Evolutionary conservation across 2,888 invertebrate species (phyloP).

Genomic region (Lacanobia oleracea): DNA sequence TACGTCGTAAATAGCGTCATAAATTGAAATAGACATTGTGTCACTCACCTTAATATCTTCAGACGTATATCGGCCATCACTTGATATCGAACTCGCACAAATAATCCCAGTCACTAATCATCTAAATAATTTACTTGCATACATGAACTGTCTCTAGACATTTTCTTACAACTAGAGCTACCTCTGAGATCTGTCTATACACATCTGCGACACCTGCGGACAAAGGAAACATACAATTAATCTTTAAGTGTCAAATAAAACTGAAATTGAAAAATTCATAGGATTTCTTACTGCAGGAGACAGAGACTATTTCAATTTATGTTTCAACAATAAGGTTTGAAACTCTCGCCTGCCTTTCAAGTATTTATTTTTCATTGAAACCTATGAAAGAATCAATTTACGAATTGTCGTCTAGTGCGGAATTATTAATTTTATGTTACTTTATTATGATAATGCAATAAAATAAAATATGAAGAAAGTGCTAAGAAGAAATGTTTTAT

Average conservation of each 20-base stretch:
- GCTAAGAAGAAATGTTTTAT: slow-evolving; percentile 27
- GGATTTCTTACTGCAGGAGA: neutral
- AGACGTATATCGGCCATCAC: slow-evolving; percentile 19
- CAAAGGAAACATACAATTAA: slow-evolving; percentile 66
- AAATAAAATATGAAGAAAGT: slow-evolving; percentile 36
- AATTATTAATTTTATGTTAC: slow-evolving; percentile 13
- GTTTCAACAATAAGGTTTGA: neutral
- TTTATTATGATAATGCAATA: slow-evolving; percentile 27
- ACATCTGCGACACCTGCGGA: slow-evolving; percentile 73
- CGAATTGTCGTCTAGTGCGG: neutral
- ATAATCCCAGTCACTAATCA: slow-evolving; percentile 69
- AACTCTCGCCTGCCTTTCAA: neutral
- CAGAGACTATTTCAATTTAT: slow-evolving; percentile 1
- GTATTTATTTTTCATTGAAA: slow-evolving; percentile 23
- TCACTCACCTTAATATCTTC: slow-evolving; percentile 60
- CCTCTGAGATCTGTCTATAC: slow-evolving; percentile 79
- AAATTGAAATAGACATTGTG: slow-evolving; percentile 4
- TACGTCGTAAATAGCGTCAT: slow-evolving; percentile 2
- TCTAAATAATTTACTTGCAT: slow-evolving; percentile 77
- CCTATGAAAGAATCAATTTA: slow-evolving; percentile 1
- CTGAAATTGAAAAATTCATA: neutral
- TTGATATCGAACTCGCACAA: slow-evolving; percentile 38
- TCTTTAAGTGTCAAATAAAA: slow-evolving; percentile 6
- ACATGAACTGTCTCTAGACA: slow-evolving; percentile 79
- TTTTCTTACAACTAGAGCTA: slow-evolving; percentile 81